A percentile compares a stretch with the other conserved stretches of the same genome.
These are phyloP conservation scores for Bufo bufo DNA, from an alignment of 2,113 vertebrate species.

Conservation along the genomic window DNA sequence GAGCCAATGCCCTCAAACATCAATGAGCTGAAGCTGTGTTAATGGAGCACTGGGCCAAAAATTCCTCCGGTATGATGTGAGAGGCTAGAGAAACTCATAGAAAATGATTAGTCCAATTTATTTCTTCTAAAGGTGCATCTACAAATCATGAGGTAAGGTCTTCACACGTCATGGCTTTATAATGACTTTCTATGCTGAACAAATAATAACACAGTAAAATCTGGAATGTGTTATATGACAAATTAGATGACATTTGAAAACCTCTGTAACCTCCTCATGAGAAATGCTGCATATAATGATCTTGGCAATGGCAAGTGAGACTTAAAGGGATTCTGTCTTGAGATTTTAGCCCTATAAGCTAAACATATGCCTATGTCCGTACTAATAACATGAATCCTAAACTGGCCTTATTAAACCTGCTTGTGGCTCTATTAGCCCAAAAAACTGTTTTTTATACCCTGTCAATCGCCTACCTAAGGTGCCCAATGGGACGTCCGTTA, in stretches of 20 bases:
- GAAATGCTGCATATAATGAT: neutral
- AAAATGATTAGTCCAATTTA: neutral
- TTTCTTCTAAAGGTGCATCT: neutral
- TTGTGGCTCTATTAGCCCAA: too few species aligned
- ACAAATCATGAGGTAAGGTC: neutral
- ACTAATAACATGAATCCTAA: too few species aligned
- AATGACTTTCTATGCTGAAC: neutral
- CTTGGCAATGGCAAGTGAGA: neutral
- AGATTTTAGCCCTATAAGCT: too few species aligned
- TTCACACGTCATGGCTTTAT: neutral
- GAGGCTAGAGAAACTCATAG: neutral
- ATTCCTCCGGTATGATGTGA: neutral
- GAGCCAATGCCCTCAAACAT: conserved; percentile 1
- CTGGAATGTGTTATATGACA: neutral
- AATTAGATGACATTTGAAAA: neutral
- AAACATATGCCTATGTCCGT: too few species aligned
- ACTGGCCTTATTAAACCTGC: too few species aligned
- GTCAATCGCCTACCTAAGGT: too few species aligned
- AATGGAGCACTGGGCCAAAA: neutral
- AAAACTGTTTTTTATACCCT: too few species aligned
- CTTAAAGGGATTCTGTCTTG: too few species aligned
- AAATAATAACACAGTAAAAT: neutral
- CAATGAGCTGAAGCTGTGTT: conserved; percentile 6
- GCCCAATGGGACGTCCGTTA: too few species aligned
- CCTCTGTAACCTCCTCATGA: neutral